phyloP scores from a whole-genome alignment of 2,797 vertebrate genomes.

The Hylomyscus alleni region DNA sequence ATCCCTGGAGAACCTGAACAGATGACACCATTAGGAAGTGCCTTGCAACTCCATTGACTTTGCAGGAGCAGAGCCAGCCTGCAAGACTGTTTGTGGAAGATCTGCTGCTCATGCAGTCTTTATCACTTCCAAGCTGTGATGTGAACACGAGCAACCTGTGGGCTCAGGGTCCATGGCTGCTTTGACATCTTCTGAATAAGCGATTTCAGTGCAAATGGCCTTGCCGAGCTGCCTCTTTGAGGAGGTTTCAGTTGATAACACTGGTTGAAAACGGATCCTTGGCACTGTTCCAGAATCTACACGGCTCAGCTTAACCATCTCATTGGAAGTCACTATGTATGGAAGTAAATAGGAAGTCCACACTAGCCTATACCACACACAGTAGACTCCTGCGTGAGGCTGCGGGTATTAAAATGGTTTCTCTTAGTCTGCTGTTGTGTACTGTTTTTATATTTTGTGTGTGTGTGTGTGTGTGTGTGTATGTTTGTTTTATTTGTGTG shows the following conservation, averaged over 20 bases:
- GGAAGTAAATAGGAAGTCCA: conserved; percentile 31
- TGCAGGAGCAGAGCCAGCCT: conserved; percentile 32
- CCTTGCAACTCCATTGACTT: conserved; percentile 21
- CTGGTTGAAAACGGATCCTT: conserved; percentile 18
- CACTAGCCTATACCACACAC: background rate
- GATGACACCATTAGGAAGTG: conserved; percentile 55
- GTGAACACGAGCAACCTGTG: background rate
- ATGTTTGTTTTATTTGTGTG: background rate
- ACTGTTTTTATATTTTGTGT: background rate
- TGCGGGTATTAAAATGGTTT: conserved; percentile 71
- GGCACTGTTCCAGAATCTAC: conserved; percentile 54
- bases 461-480: background rate
- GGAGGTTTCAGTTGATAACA: conserved; percentile 45
- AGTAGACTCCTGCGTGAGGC: background rate
- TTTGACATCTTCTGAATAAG: conserved; percentile 23
- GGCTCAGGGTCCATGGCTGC: background rate
- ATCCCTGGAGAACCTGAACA: conserved; percentile 50
- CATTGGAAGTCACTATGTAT: background rate
- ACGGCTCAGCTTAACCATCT: background rate
- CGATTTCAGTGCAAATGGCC: background rate
- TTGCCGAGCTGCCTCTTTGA: conserved; percentile 40
- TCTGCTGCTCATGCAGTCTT: conserved; percentile 35
- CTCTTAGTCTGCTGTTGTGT: conserved; percentile 43
- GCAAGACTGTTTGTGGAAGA: conserved; percentile 19
- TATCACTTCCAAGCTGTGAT: background rate